Evolutionary conservation across 2,888 invertebrate species (phyloP).

Genomic region (Chymomyza procnemis): DNA sequence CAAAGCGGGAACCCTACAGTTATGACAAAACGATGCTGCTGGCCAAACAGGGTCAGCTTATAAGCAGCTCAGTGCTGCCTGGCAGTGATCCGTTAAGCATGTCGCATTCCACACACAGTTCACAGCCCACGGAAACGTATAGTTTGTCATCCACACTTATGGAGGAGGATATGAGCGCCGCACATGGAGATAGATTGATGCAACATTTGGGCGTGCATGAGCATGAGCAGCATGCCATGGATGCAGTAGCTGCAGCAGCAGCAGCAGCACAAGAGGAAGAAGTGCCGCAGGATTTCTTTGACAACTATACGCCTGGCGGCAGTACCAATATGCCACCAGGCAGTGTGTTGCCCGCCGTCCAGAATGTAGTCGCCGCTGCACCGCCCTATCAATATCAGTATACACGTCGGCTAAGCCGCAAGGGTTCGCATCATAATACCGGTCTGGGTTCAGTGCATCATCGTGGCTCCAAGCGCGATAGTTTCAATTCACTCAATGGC

Average conservation of each 20-base stretch:
- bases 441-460: slow-evolving; percentile 31
- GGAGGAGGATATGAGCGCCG: slow-evolving; percentile 17
- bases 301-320: slow-evolving; percentile 70
- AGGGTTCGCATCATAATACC: slow-evolving; percentile 64
- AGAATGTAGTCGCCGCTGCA: slow-evolving; percentile 40
- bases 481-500: slow-evolving; percentile 74
- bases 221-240: neutral
- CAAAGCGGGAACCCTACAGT: slow-evolving; percentile 64
- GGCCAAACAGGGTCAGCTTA: slow-evolving; percentile 30
- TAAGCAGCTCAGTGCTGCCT: slow-evolving; percentile 52
- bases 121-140: slow-evolving; percentile 59
- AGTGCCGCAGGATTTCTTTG: slow-evolving; percentile 72
- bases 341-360: slow-evolving; percentile 31
- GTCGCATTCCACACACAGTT: slow-evolving; percentile 42
- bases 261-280: slow-evolving; percentile 65
- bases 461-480: slow-evolving; percentile 74
- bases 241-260: slow-evolving; percentile 37
- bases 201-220: neutral
- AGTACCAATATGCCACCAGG: slow-evolving; percentile 47
- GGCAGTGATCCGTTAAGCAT: slow-evolving; percentile 58
- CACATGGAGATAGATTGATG: slow-evolving; percentile 11
- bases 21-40: slow-evolving; percentile 50
- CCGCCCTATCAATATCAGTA: slow-evolving; percentile 75
- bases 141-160: slow-evolving; percentile 53
- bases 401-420: slow-evolving; percentile 73